Base-by-base conservation (phyloP, 2,888 invertebrate species). In the Acrobasis consociella region DNA sequence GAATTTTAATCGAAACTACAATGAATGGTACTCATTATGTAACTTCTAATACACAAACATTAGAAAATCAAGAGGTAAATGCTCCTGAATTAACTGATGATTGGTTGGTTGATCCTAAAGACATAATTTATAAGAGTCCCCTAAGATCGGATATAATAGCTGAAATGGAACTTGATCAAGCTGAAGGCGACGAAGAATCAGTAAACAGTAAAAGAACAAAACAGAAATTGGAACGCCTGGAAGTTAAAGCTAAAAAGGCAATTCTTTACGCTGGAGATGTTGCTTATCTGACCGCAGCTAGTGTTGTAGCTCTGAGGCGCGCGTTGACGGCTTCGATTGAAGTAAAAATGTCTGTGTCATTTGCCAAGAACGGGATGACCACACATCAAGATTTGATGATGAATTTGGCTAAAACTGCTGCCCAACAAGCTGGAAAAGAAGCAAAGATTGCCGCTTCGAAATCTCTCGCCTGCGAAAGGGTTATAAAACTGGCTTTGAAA, bases 231-330 rank as follows among this genome's bases (percentile, higher is more conserved):
- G 92, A 91, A 63, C 83, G 76, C 64, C 72, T 91, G 22, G 92
- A 92, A 76, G 72, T 86, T 0, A 91, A 89, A 72, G 92, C 92
- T 1, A 92, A 92, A 65, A 91, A 91, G 73, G 92, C 92, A 52
- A 92, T 92, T 62, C 71, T 91, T 13, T 91, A 90, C 56, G 91
- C 92, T n/a, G 91, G 92, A 42, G 91, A 92, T 69, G 90, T 92
- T 11, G 92, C 92, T 7, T 91, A 89, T 71, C 81, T 92, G 65
- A 86, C 92, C 2, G 92, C 92, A 46, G 87, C 91, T 53, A 92
- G 91, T 68, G 89, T 92, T 7, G 91, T 92, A 13, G 92, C 92
- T 49, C 78, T 92, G 72, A 82, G 92, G 50, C 81, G 91, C n/a
- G 89, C 92, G 2, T 71, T 92, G 37, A 91, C 91, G 9, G 91